Evolutionary conservation across 2,797 vertebrate genomes (phyloP).

Genomic region (Schizopygopsis pylzovi): DNA sequence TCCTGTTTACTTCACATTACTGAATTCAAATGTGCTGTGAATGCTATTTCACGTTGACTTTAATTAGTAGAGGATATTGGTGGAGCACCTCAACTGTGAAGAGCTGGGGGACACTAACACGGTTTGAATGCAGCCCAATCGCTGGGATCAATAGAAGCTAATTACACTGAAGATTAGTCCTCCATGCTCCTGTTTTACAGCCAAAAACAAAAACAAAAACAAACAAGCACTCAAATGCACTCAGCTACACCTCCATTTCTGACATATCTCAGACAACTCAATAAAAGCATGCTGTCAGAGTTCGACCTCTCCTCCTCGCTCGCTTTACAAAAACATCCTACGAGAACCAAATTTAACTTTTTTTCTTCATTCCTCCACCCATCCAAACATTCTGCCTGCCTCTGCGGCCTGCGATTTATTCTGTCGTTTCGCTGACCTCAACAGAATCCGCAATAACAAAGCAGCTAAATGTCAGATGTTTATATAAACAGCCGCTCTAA

Average conservation of each 20-base stretch:
- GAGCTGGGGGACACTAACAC: constrained; percentile 47
- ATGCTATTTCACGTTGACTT: constrained; percentile 41
- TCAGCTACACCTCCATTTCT: constrained; percentile 16
- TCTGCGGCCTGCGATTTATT: neutral
- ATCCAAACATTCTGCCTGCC: neutral
- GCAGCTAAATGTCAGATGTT: constrained; percentile 44
- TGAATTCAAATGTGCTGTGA: constrained; percentile 1
- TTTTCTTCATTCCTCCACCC: neutral
- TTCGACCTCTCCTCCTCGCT: neutral
- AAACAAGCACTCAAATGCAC: constrained; percentile 6
- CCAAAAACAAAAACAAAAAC: constrained; percentile 51
- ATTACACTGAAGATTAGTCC: constrained; percentile 81
- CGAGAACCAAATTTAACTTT: neutral
- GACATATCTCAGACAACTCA: constrained; percentile 17
- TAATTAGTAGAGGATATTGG: constrained; percentile 30
- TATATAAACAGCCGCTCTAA: constrained; percentile 32
- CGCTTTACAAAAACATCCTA: neutral
- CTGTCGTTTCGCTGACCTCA: constrained; percentile 17
- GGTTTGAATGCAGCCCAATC: constrained; percentile 71
- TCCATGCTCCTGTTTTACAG: constrained; percentile 76
- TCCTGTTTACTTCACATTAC: neutral
- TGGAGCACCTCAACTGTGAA: constrained; percentile 65
- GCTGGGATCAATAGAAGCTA: constrained; percentile 81
- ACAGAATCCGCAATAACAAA: constrained; percentile 27
- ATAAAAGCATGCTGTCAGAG: constrained; percentile 23